These are phyloP conservation scores for Pristis pectinata DNA, from an alignment of 2,797 vertebrate genomes.

Conservation along the genomic window DNA sequence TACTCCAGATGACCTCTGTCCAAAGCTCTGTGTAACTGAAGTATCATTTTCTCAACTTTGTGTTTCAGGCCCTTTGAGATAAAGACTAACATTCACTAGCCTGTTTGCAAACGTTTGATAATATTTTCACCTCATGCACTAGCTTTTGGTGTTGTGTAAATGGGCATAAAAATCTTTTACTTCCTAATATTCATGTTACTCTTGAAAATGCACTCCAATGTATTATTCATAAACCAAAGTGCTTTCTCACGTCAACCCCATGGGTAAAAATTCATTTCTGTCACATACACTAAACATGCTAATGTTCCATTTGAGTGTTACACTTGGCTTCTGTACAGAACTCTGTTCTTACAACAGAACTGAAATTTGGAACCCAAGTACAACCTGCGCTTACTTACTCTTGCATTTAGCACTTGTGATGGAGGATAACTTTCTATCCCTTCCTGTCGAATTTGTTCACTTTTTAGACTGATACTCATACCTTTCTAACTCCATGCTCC, in stretches of 20 bases:
- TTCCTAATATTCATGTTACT: not conserved
- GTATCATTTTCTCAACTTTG: not conserved
- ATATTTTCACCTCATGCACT: not conserved
- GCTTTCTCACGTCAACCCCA: not conserved
- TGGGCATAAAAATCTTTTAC: not conserved
- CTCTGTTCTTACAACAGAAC: too few species aligned
- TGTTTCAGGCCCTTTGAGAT: not conserved
- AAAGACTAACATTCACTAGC: not conserved
- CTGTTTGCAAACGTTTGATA: not conserved
- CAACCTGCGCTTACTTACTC: too few species aligned
- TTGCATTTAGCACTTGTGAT: too few species aligned
- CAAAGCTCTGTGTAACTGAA: not conserved
- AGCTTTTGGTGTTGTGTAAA: not conserved
- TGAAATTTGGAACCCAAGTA: too few species aligned
- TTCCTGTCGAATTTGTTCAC: not conserved
- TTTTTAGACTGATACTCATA: not conserved
- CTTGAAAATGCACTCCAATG: not conserved
- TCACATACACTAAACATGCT: too few species aligned
- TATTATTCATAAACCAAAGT: not conserved
- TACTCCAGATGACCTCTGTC: not conserved
- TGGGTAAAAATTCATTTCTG: too few species aligned
- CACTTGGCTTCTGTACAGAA: too few species aligned
- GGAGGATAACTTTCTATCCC: too few species aligned
- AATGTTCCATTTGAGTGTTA: too few species aligned
- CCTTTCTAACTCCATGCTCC: not conserved